Conservation (phyloP, 2,113 vertebrate genomes). For the Larimichthys crocea region DNA sequence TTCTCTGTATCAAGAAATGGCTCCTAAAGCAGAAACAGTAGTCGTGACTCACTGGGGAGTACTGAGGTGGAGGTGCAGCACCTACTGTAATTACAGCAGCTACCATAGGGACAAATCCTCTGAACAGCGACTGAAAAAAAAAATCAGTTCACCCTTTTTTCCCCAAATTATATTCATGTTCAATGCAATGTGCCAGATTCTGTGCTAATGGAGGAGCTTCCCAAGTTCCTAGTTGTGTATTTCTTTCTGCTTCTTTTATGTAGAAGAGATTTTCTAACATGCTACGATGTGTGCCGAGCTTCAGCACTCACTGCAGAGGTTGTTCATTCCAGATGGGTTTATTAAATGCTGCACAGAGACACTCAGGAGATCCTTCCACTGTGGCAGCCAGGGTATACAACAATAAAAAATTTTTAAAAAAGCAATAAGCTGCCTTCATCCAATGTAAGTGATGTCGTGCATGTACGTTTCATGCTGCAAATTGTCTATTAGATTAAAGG, state of each 20-base stretch:
- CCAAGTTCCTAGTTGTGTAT: background rate
- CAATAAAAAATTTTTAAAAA: background rate
- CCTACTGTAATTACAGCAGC: background rate
- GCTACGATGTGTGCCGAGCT: background rate
- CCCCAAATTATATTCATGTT: background rate
- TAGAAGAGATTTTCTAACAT: background rate
- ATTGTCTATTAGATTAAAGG: background rate
- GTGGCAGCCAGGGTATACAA: background rate
- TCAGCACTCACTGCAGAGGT: background rate
- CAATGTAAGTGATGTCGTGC: background rate
- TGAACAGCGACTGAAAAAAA: background rate
- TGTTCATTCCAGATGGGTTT: background rate
- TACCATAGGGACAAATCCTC: background rate
- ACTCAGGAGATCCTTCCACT: background rate
- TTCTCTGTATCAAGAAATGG: background rate
- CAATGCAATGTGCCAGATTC: background rate
- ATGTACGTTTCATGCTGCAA: background rate
- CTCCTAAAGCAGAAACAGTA: background rate
- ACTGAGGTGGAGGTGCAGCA: background rate
- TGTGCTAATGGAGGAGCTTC: background rate
- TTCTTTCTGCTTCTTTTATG: background rate
- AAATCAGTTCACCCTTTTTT: background rate
- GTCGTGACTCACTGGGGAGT: background rate
- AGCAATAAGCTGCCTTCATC: background rate
- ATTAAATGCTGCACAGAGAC: constrained; percentile 1